Percentiles rank a stretch among this genome's conserved stretches.
phyloP scores from a whole-genome alignment of 2,888 invertebrate species.

The Actias luna region DNA sequence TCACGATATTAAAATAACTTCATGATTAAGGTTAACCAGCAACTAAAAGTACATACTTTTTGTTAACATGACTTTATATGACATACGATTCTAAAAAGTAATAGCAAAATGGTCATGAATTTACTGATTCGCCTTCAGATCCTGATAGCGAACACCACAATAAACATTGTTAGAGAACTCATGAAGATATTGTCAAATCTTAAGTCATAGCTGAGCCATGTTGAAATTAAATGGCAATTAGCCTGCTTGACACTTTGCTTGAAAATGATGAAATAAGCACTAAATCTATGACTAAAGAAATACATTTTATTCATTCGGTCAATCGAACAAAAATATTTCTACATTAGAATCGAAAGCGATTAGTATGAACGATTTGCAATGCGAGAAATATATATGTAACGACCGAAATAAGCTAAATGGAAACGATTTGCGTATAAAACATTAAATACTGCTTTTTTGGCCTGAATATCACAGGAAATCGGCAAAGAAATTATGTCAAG shows the following conservation, averaged over 20 bases:
- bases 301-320: not conserved
- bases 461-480: conserved; percentile 7
- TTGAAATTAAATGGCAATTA: not conserved
- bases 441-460: conserved; percentile 7
- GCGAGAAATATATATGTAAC: not conserved
- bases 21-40: not conserved
- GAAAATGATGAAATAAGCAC: not conserved
- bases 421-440: not conserved
- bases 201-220: not conserved
- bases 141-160: not conserved
- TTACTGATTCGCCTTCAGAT: not conserved
- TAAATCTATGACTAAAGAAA: not conserved
- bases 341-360: not conserved
- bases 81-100: too few species aligned
- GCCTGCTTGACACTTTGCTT: not conserved
- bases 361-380: not conserved
- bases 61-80: too few species aligned
- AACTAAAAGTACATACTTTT: too few species aligned
- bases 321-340: not conserved
- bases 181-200: not conserved
- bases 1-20: not conserved
- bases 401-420: conserved; percentile 6
- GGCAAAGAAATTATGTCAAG: conserved; percentile 5
- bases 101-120: not conserved
- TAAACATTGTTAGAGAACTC: not conserved